A percentile compares a stretch with the other conserved stretches of the same genome.
These are phyloP conservation scores for Sphyrna mokarran DNA, from an alignment of 2,113 vertebrate species.

Conservation along the genomic window DNA sequence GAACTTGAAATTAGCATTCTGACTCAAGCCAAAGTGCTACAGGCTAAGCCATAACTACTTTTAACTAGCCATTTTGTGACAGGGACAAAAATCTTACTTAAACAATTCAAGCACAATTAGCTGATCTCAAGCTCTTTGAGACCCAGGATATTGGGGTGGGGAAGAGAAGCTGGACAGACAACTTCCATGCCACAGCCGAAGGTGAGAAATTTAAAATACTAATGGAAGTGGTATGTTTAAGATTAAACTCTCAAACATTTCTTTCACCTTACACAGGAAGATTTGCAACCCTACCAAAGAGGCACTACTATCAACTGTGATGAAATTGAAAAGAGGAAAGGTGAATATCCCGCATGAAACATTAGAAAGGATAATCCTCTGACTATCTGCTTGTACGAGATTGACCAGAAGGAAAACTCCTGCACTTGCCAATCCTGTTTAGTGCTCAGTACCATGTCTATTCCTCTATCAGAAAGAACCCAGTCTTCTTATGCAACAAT, in stretches of 20 bases:
- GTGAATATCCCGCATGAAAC: neutral
- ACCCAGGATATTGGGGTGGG: too few relatives aligned
- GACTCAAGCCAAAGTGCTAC: neutral
- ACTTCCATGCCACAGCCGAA: neutral
- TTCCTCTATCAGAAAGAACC: neutral
- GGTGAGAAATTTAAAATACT: neutral
- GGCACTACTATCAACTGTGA: neutral
- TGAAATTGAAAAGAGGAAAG: neutral
- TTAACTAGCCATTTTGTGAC: neutral
- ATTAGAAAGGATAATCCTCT: constrained; percentile 8
- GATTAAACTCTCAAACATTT: neutral
- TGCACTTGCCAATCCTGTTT: neutral
- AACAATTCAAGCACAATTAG: neutral
- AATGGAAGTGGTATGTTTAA: neutral
- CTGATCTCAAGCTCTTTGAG: neutral
- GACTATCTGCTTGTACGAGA: neutral
- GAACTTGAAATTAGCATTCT: neutral
- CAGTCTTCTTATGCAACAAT: neutral
- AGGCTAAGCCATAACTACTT: neutral
- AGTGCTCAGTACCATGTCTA: neutral
- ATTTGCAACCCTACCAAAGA: neutral
- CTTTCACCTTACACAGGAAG: neutral
- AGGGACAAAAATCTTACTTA: neutral
- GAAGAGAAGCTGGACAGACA: too few relatives aligned
- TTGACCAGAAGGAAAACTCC: neutral